These are phyloP conservation scores for Aphelenchoides avenae DNA, from an alignment of 1,140 invertebrate genomes.

Conservation along the genomic window DNA sequence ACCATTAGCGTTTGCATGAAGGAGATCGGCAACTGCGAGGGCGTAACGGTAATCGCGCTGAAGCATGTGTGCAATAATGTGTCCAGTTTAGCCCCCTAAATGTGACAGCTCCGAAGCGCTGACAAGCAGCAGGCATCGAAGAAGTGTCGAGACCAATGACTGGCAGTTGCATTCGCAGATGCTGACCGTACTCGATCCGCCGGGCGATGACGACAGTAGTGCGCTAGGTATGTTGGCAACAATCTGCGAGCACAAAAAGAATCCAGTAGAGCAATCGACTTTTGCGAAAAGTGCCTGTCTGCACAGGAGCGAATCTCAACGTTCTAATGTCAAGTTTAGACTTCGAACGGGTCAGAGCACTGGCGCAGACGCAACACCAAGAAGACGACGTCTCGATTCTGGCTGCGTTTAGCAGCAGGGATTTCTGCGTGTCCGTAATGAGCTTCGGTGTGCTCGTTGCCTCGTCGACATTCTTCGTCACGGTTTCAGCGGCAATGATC, in stretches of 20 bases:
- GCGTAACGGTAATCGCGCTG: conserved; percentile 40
- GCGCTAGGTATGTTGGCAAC: neutral
- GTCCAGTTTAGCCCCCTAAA: conserved; percentile 22
- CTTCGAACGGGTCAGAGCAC: conserved; percentile 3
- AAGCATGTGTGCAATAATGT: conserved; percentile 2
- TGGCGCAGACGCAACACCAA: conserved; percentile 3
- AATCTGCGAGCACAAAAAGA: neutral
- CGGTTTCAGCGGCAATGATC: conserved; percentile 15
- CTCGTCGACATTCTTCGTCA: conserved; percentile 22
- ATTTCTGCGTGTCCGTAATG: conserved; percentile 17
- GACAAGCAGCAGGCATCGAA: conserved; percentile 16
- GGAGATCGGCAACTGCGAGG: conserved; percentile 45
- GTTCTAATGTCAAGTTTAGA: neutral
- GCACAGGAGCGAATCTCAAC: conserved; percentile 1
- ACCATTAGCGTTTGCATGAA: conserved; percentile 45
- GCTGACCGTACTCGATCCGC: conserved; percentile 23
- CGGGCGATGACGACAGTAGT: neutral
- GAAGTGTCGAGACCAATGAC: neutral
- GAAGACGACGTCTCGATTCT: too few species aligned
- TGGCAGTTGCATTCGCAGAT: conserved; percentile 19
- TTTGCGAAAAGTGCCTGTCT: conserved; percentile 2
- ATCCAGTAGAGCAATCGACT: neutral
- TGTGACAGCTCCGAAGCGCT: neutral
- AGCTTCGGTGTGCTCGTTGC: conserved; percentile 20
- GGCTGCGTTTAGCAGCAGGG: too few species aligned